phyloP scores from a whole-genome alignment of 2,113 vertebrate genomes.

The Ursus arctos region DNA sequence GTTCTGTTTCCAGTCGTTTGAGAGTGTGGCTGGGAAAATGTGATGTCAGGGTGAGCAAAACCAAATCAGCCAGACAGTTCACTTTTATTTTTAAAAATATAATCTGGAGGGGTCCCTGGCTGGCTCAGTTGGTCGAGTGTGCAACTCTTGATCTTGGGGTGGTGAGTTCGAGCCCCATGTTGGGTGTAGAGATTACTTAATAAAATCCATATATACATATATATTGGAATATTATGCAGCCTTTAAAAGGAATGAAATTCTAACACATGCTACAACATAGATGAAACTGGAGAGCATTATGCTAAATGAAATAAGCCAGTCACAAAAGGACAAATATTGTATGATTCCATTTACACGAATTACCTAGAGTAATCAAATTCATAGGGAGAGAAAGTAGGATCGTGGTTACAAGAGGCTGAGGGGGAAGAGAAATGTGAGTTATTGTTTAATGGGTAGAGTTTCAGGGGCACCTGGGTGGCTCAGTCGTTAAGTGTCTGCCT shows the following conservation, averaged over 20 bases:
- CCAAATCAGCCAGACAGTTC: background rate
- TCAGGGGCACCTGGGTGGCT: background rate
- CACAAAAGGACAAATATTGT: background rate
- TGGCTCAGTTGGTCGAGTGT: background rate
- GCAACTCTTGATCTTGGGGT: background rate
- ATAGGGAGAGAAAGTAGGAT: background rate
- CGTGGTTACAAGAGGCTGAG: background rate
- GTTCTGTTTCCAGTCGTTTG: background rate
- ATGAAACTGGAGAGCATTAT: background rate
- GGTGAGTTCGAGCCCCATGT: background rate
- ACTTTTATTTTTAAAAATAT: background rate
- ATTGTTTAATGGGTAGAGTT: background rate
- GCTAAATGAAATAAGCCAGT: background rate
- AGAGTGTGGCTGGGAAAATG: background rate
- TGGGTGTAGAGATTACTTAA: background rate
- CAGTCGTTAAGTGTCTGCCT: too few species aligned
- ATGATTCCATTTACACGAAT: background rate
- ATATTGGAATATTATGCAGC: background rate
- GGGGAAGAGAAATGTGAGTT: background rate
- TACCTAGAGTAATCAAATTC: background rate
- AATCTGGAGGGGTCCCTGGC: background rate
- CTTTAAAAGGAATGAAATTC: background rate
- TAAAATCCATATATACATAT: background rate
- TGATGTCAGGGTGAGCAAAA: background rate
- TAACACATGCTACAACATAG: background rate